These are phyloP conservation scores for Chinchilla lanigera DNA, from an alignment of 2,113 vertebrate species.

Conservation along the genomic window DNA sequence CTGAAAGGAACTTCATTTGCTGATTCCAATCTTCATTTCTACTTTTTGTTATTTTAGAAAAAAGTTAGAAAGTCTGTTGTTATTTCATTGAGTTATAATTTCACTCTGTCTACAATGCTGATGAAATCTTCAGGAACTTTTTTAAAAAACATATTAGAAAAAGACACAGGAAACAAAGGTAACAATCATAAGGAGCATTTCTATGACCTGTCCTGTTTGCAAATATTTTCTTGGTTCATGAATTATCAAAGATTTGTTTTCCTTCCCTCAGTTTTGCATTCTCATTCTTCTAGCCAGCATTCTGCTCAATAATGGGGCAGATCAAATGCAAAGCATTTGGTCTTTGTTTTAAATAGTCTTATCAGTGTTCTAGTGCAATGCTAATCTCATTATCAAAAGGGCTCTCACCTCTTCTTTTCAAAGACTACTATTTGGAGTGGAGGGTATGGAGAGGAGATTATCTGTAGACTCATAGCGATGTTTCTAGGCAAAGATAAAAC, in stretches of 20 bases:
- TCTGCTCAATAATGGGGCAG: neutral
- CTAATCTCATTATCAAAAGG: constrained; percentile 24
- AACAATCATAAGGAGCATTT: neutral
- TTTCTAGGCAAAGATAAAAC: constrained; percentile 65
- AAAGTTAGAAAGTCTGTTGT: neutral
- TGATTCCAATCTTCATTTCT: constrained; percentile 4
- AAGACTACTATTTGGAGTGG: neutral
- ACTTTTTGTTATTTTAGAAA: neutral
- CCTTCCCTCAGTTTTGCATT: neutral
- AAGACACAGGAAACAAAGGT: neutral
- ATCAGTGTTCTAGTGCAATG: neutral
- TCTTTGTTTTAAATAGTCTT: constrained; percentile 22
- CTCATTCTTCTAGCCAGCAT: neutral
- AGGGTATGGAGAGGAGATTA: neutral
- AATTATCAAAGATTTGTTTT: neutral
- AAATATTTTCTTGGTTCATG: neutral
- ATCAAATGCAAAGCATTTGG: neutral
- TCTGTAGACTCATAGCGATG: constrained; percentile 16
- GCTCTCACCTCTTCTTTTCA: neutral
- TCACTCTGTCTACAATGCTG: neutral
- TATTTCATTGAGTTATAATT: neutral
- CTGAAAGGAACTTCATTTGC: neutral
- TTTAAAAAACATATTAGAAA: neutral
- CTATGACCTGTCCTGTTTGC: neutral
- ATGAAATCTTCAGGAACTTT: neutral